Evolutionary conservation across 2,113 vertebrate species (phyloP).

Genomic region (Lontra canadensis): DNA sequence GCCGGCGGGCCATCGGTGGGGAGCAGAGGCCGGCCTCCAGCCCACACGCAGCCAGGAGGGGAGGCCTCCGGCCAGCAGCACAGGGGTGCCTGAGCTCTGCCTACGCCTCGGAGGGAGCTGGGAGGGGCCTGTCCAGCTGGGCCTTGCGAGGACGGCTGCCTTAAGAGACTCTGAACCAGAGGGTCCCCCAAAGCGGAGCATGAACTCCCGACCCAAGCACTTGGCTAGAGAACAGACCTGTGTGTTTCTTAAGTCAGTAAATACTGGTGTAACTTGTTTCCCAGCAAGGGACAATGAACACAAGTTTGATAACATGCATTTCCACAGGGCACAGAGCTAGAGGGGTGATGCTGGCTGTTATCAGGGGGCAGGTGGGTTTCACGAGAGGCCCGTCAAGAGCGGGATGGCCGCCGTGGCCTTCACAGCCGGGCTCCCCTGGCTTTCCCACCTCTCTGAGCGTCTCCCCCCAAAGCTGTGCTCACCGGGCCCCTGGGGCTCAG

Average conservation of each 20-base stretch:
- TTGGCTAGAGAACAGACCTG: accelerated
- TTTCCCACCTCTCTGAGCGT: background rate
- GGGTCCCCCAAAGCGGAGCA: too few species aligned
- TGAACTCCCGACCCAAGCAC: too few species aligned
- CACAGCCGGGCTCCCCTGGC: background rate
- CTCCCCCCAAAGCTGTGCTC: accelerated
- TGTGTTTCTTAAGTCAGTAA: background rate
- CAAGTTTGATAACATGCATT: background rate
- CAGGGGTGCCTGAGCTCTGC: accelerated
- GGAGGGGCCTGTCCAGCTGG: accelerated
- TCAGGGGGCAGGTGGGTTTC: accelerated
- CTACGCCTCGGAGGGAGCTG: accelerated
- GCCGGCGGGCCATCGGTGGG: accelerated
- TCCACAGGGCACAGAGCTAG: accelerated
- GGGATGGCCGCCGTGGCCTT: too few species aligned
- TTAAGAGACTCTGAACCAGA: accelerated
- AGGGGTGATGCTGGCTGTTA: background rate
- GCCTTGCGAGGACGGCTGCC: background rate
- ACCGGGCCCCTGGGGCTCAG: too few species aligned
- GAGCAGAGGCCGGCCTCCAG: background rate
- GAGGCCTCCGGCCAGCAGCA: background rate
- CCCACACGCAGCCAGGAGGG: too few species aligned
- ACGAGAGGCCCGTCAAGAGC: accelerated
- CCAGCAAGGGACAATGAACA: too few species aligned
- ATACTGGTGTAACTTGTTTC: too few species aligned